phyloP scores from a whole-genome alignment of 2,113 vertebrate genomes.

The Sialia sialis region DNA sequence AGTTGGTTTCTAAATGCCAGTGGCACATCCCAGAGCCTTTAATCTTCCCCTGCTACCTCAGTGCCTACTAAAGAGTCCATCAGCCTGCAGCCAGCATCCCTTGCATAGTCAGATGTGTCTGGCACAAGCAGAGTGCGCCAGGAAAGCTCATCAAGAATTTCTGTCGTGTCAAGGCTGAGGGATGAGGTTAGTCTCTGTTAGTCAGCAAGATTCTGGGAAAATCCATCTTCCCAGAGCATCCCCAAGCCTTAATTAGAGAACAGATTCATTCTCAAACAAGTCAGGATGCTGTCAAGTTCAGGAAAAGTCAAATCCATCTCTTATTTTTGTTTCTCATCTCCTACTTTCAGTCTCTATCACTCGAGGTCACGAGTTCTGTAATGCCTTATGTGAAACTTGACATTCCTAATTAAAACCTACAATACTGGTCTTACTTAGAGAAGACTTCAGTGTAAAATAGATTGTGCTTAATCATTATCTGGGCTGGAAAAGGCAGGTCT shows the following conservation, averaged over 20 bases:
- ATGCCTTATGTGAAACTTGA: fast-evolving
- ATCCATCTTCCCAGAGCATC: not conserved
- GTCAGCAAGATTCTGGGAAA: not conserved
- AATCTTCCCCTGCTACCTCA: not conserved
- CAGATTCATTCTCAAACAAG: not conserved
- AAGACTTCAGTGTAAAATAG: not conserved
- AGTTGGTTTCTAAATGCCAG: not conserved
- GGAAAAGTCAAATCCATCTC: not conserved
- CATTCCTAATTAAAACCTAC: not conserved
- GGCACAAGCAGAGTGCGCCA: not conserved
- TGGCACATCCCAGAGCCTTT: not conserved
- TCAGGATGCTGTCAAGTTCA: not conserved
- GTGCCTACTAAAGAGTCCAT: not conserved
- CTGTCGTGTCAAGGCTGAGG: not conserved
- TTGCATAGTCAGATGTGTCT: not conserved
- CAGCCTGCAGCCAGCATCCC: not conserved
- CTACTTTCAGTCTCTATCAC: not conserved
- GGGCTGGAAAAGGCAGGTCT: not conserved
- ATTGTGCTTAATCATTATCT: not conserved
- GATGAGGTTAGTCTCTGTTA: not conserved
- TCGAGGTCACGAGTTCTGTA: fast-evolving
- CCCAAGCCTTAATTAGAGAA: not conserved
- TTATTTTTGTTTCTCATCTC: not conserved
- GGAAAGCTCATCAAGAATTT: not conserved
- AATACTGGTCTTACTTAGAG: not conserved